Evolutionary conservation across 2,888 invertebrate species (phyloP).

Genomic region (Cabera pusaria): DNA sequence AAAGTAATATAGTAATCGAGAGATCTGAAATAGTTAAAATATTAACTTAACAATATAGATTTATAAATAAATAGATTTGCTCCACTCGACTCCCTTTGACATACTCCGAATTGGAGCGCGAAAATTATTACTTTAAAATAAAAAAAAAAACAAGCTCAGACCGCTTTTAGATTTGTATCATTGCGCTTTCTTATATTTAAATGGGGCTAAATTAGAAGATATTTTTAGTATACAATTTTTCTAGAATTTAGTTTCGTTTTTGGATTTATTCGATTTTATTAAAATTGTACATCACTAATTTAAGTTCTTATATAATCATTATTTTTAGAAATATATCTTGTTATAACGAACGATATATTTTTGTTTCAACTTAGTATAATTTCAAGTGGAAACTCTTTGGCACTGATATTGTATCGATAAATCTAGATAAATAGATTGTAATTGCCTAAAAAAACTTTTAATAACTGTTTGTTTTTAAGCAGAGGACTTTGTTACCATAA

Average conservation of each 20-base stretch:
- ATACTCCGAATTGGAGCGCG: slow-evolving; percentile 36
- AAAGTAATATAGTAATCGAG: slow-evolving; percentile 16
- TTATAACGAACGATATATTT: slow-evolving; percentile 1
- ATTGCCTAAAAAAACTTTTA: too few species aligned
- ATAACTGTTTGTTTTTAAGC: too few species aligned
- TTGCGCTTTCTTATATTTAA: slow-evolving; percentile 45
- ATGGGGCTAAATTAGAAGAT: slow-evolving; percentile 25
- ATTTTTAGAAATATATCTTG: slow-evolving; percentile 7
- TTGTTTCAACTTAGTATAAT: slow-evolving; percentile 1
- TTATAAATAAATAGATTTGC: slow-evolving; percentile 17
- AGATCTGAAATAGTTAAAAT: slow-evolving; percentile 24
- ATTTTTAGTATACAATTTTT: slow-evolving; percentile 4
- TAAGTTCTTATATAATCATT: slow-evolving; percentile 4
- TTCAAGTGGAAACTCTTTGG: slow-evolving; percentile 3
- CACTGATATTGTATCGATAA: too few species aligned
- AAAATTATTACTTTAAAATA: slow-evolving; percentile 22
- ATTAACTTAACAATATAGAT: slow-evolving; percentile 7
- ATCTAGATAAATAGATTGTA: too few species aligned
- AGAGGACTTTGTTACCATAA: too few species aligned
- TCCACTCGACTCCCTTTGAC: slow-evolving; percentile 27
- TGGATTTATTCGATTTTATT: slow-evolving; percentile 3
- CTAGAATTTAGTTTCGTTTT: slow-evolving; percentile 3
- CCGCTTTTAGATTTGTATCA: slow-evolving; percentile 42
- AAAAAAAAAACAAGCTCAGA: slow-evolving; percentile 38
- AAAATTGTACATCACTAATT: slow-evolving; percentile 11